Conservation (phyloP, 37 sponge, comb jelly and placozoan genomes). For the Eunapius fragilis region DNA sequence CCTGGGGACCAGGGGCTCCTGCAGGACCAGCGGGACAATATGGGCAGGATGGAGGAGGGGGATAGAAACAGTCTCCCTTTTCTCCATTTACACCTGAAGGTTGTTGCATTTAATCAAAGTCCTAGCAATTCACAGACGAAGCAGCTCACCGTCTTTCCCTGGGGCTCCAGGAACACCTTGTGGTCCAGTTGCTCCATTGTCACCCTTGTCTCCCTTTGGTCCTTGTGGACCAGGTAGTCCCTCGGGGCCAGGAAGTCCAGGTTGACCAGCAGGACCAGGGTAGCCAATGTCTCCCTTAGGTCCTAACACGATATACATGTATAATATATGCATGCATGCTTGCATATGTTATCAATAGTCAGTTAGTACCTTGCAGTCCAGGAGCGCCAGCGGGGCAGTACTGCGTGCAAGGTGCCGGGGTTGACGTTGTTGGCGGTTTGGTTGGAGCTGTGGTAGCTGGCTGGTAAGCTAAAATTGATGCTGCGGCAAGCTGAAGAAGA, state of each 20-base stretch:
- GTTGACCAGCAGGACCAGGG: neutral
- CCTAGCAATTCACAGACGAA: no score
- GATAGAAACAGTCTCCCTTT: constrained; percentile 32
- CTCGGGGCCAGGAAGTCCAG: constrained; percentile 7
- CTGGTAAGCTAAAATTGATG: neutral
- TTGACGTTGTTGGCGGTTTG: neutral
- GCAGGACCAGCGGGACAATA: constrained; percentile 56
- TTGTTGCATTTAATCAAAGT: neutral
- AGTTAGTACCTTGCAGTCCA: neutral
- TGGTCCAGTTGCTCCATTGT: constrained; percentile 31
- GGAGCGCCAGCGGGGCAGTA: neutral
- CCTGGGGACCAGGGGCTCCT: constrained; percentile 61
- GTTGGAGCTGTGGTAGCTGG: neutral
- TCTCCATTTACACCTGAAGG: constrained; percentile 31
- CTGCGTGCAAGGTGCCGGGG: neutral
- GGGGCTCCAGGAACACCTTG: constrained; percentile 31
- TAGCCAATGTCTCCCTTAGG: neutral
- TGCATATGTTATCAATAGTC: neutral
- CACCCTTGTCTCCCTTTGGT: constrained; percentile 40
- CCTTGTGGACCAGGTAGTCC: constrained; percentile 68
- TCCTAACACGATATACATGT: neutral
- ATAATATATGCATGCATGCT: no score
- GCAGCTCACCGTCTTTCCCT: neutral
- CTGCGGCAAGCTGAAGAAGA: neutral
- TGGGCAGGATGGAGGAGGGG: constrained; percentile 36